phyloP scores from a whole-genome alignment of 23 tunicate genomes.

The Diplosoma virens region DNA sequence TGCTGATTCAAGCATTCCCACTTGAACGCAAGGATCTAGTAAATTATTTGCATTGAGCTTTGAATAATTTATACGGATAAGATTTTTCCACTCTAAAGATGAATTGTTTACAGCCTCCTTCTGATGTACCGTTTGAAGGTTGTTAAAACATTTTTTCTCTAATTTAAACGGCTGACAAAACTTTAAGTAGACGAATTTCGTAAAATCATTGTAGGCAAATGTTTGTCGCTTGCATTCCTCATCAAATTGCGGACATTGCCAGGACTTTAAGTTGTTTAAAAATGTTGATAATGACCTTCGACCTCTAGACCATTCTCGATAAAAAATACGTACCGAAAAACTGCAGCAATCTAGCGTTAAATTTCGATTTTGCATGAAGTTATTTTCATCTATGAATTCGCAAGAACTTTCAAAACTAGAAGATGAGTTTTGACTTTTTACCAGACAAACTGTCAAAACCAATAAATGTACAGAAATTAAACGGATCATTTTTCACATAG shows the following conservation, averaged over 20 bases:
- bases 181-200: neutral
- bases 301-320: neutral
- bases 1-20: slow-evolving; percentile 40
- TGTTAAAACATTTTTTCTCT: slow-evolving; percentile 1
- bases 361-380: too few relatives aligned
- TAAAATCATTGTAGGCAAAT: slow-evolving; percentile 12
- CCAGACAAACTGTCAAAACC: too few relatives aligned
- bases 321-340: neutral
- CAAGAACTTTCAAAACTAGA: too few relatives aligned
- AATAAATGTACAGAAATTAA: too few relatives aligned
- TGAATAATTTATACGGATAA: neutral
- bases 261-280: neutral
- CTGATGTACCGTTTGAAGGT: neutral
- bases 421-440: too few relatives aligned
- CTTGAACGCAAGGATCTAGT: slow-evolving; percentile 62
- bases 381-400: too few relatives aligned
- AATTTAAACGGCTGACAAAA: slow-evolving; percentile 4
- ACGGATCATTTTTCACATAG: too few relatives aligned
- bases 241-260: slow-evolving; percentile 17
- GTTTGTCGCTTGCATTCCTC: slow-evolving; percentile 3
- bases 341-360: slow-evolving; percentile 12
- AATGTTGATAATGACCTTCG: neutral
- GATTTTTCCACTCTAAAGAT: neutral
- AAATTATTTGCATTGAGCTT: neutral
- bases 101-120: neutral